A percentile compares a stretch with the other conserved stretches of the same genome.
Evolutionary conservation across 2,797 vertebrate genomes (phyloP).

Genomic region (Acropternis orthonyx): DNA sequence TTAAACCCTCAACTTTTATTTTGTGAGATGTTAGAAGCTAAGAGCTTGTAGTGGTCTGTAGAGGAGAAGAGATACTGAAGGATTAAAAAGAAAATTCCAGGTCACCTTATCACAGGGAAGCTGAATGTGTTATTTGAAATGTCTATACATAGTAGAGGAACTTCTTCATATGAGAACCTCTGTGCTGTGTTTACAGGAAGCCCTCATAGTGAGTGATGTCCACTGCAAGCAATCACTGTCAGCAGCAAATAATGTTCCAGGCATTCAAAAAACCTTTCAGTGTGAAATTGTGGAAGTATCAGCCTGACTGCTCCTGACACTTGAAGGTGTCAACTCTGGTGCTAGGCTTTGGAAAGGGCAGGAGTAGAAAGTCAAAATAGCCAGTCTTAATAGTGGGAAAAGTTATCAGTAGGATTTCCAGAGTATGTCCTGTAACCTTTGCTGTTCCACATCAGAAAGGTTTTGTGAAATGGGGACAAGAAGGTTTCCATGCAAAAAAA

Average conservation of each 20-base stretch:
- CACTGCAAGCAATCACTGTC: background rate
- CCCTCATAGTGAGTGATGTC: fast-evolving
- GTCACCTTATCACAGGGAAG: background rate
- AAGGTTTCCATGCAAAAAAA: background rate
- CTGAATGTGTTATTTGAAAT: background rate
- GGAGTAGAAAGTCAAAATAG: background rate
- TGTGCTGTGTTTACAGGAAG: background rate
- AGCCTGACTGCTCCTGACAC: background rate
- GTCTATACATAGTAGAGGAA: background rate
- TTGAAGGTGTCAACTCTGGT: background rate
- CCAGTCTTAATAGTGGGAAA: background rate
- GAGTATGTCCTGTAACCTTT: background rate
- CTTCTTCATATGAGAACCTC: background rate
- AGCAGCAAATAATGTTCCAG: background rate
- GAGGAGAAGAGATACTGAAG: background rate
- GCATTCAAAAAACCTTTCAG: background rate
- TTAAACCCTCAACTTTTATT: background rate
- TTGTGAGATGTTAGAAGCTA: background rate
- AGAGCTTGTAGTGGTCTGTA: background rate
- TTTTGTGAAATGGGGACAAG: background rate
- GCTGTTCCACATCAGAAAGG: background rate
- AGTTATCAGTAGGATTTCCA: background rate
- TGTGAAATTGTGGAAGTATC: background rate
- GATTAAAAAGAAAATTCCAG: background rate
- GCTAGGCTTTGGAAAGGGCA: background rate